These are phyloP conservation scores for Acrobasis suavella DNA, from an alignment of 2,888 invertebrate genomes.

Conservation along the genomic window DNA sequence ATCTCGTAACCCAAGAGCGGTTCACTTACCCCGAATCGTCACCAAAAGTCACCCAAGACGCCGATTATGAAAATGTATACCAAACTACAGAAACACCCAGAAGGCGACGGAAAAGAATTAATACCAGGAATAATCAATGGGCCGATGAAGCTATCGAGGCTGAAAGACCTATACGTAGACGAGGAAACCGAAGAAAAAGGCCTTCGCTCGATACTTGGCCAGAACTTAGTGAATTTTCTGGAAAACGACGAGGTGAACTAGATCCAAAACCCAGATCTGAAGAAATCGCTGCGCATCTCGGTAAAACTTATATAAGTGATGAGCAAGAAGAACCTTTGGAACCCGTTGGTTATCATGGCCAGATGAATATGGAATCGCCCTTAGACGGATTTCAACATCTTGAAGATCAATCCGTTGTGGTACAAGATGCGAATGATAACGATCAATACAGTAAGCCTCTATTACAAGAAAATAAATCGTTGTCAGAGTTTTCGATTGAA, in stretches of 20 bases:
- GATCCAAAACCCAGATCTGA: constrained; percentile 28
- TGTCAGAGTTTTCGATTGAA: constrained; percentile 65
- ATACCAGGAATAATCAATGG: constrained; percentile 56
- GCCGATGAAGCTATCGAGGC: constrained; percentile 60
- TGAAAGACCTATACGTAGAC: constrained; percentile 58
- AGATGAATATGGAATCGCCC: neutral
- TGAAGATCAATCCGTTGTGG: neutral
- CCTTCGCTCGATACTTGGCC: constrained; percentile 51
- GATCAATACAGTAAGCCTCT: neutral
- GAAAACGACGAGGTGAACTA: constrained; percentile 35
- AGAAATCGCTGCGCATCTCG: constrained; percentile 18
- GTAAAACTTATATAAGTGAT: neutral
- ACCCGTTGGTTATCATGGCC: neutral
- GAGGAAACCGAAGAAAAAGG: constrained; percentile 61
- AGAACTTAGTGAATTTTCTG: constrained; percentile 52
- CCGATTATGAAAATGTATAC: constrained; percentile 41
- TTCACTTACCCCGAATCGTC: constrained; percentile 47
- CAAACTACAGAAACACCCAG: constrained; percentile 50
- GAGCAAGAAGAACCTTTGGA: neutral
- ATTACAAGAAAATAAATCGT: constrained; percentile 49
- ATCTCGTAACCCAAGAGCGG: constrained; percentile 47
- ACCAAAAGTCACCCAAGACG: constrained; percentile 42
- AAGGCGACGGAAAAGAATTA: constrained; percentile 62
- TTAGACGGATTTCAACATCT: neutral
- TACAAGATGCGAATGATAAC: neutral